Evolutionary conservation across 2,888 invertebrate species (phyloP).

Genomic region (Acanthosepion esculentum): DNA sequence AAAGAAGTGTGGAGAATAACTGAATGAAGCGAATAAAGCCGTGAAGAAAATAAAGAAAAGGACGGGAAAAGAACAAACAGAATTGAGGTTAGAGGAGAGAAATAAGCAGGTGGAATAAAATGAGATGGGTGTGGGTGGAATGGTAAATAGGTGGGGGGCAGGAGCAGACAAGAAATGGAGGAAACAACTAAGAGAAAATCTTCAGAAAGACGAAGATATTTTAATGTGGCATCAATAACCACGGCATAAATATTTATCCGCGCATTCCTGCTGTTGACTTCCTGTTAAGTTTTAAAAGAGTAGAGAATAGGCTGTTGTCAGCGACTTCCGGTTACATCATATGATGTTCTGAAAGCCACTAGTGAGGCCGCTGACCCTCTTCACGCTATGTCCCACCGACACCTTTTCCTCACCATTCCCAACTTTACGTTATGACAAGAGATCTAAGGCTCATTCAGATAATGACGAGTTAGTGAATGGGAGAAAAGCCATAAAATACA

Average conservation of each 20-base stretch:
- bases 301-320: not conserved
- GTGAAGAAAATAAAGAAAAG: too few relatives aligned
- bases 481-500: too few relatives aligned
- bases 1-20: too few relatives aligned
- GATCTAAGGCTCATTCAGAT: too few relatives aligned
- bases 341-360: not conserved
- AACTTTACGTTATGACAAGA: too few relatives aligned
- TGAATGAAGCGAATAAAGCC: too few relatives aligned
- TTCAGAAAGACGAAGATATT: not conserved
- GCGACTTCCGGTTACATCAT: not conserved
- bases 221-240: not conserved
- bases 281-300: not conserved
- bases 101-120: not conserved
- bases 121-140: not conserved
- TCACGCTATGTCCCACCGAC: too few relatives aligned
- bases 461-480: too few relatives aligned
- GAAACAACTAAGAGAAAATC: not conserved
- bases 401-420: too few relatives aligned
- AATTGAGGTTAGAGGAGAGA: not conserved
- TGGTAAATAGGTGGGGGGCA: not conserved
- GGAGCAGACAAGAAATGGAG: not conserved
- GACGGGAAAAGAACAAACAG: not conserved
- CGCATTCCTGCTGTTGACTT: not conserved
- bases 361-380: too few relatives aligned
- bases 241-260: not conserved